Evolutionary conservation across 2,888 invertebrate genomes (phyloP).

Genomic region (Diachrysia chrysitis): DNA sequence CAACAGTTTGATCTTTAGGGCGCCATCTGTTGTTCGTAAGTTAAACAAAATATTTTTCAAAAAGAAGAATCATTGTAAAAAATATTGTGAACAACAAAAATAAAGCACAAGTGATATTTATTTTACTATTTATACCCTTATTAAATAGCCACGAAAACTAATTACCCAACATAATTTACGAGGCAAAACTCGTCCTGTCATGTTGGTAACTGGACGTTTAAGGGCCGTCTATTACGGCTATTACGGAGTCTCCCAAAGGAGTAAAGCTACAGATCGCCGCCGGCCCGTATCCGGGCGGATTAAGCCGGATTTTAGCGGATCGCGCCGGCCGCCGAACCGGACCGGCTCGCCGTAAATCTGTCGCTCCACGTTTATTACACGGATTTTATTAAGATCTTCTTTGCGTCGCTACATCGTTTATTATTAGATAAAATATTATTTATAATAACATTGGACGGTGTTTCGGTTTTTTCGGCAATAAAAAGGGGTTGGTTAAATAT

Average conservation of each 20-base stretch:
- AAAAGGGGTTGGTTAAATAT: slow-evolving; percentile 52
- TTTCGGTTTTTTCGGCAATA: slow-evolving; percentile 50
- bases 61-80: not conserved
- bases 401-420: slow-evolving; percentile 51
- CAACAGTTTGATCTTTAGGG: too few species aligned
- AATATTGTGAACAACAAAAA: slow-evolving; percentile 11
- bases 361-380: slow-evolving; percentile 68
- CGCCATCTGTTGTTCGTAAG: not conserved
- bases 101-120: slow-evolving; percentile 28
- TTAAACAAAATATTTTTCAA: not conserved
- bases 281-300: slow-evolving; percentile 64
- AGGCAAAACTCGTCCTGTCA: slow-evolving; percentile 51
- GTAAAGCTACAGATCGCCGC: slow-evolving; percentile 58
- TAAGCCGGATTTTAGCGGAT: slow-evolving; percentile 64
- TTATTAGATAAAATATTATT: slow-evolving; percentile 56
- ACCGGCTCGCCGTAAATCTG: slow-evolving; percentile 71
- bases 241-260: slow-evolving; percentile 58
- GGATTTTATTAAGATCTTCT: slow-evolving; percentile 68
- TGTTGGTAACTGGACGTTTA: slow-evolving; percentile 53
- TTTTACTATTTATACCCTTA: slow-evolving; percentile 53
- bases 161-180: slow-evolving; percentile 59
- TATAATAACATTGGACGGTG: slow-evolving; percentile 50
- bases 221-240: slow-evolving; percentile 57
- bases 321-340: slow-evolving; percentile 63
- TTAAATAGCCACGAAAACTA: slow-evolving; percentile 58